Percentiles rank a stretch among this genome's conserved stretches.
Evolutionary conservation across 2,113 vertebrate species (phyloP).

Genomic region (Centrocercus urophasianus): DNA sequence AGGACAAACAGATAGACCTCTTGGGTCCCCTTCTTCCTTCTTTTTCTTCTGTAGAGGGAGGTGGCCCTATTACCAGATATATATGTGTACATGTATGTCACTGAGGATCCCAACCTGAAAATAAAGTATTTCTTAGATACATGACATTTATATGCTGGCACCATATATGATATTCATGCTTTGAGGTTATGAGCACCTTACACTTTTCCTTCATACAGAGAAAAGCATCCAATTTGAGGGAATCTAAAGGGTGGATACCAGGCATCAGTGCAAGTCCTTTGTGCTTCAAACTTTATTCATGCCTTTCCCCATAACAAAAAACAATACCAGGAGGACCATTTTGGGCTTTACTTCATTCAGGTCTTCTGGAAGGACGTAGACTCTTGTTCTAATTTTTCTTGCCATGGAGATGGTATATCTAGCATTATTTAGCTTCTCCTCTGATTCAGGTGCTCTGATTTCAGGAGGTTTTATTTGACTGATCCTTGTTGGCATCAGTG

Average conservation of each 20-base stretch:
- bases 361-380: slow-evolving; percentile 95
- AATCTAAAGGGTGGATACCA: background rate
- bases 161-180: background rate
- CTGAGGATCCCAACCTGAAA: no score
- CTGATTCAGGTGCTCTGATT: slow-evolving; percentile 88
- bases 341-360: slow-evolving; percentile 96
- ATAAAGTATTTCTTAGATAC: background rate
- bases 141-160: background rate
- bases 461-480: slow-evolving; percentile 92
- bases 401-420: slow-evolving; percentile 97
- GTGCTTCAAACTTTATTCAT: slow-evolving; percentile 85
- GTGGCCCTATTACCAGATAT: background rate
- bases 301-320: slow-evolving; percentile 94
- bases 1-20: background rate
- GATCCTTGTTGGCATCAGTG: slow-evolving; percentile 91
- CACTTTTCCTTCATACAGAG: background rate
- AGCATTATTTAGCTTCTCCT: slow-evolving; percentile 94
- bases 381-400: slow-evolving; percentile 93
- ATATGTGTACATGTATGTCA: background rate
- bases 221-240: background rate
- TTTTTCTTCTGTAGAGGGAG: background rate
- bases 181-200: background rate
- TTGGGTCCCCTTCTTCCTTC: background rate
- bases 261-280: background rate
- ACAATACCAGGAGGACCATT: slow-evolving; percentile 98